A percentile compares a stretch with the other conserved stretches of the same genome.
These are phyloP conservation scores for Oreochromis tanganicae DNA, from an alignment of 2,113 vertebrate genomes.

Conservation along the genomic window DNA sequence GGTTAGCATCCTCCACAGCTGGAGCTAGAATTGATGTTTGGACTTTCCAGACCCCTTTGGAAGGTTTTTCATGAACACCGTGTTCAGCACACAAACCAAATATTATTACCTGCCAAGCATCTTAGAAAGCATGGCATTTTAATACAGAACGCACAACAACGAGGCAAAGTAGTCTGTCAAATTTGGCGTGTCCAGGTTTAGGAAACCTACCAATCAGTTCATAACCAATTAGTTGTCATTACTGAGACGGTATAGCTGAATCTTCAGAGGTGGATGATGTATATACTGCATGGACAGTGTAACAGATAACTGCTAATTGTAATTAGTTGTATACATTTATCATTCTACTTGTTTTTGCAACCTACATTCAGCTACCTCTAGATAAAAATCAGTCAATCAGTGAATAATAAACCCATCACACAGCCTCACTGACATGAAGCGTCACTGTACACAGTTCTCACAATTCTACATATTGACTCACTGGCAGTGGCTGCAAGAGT, in stretches of 20 bases:
- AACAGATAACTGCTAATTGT: accelerated
- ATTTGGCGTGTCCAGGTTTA: neutral
- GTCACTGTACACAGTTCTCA: neutral
- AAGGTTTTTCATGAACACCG: neutral
- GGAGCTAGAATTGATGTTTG: neutral
- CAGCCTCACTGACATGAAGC: neutral
- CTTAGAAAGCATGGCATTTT: neutral
- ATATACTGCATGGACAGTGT: neutral
- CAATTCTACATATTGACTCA: neutral
- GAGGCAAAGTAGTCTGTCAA: neutral
- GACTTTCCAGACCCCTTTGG: neutral
- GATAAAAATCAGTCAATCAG: neutral
- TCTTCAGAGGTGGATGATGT: accelerated
- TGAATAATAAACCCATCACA: neutral
- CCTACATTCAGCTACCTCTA: accelerated
- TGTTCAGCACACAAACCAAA: neutral
- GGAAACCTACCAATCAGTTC: neutral
- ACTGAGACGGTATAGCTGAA: neutral
- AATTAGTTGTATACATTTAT: neutral
- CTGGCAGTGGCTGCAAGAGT: neutral
- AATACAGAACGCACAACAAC: neutral
- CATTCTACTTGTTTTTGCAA: neutral
- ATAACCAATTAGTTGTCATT: neutral
- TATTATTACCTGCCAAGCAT: neutral
- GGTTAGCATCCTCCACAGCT: neutral